phyloP scores from a whole-genome alignment of 2,113 vertebrate genomes.

The Suricata suricatta region DNA sequence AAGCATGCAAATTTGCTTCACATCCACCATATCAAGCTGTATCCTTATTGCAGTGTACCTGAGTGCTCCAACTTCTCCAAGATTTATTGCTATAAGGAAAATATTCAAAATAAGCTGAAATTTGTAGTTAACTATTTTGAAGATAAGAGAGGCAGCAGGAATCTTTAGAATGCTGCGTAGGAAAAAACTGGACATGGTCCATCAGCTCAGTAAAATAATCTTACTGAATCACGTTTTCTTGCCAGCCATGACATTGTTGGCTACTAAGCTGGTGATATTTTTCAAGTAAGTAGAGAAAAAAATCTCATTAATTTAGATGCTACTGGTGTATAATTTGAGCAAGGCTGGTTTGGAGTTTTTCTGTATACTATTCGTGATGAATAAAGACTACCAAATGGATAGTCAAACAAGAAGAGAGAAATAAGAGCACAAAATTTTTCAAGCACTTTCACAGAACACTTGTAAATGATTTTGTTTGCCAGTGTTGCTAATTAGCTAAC shows the following conservation, averaged over 20 bases:
- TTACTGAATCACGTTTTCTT: conserved; percentile 9
- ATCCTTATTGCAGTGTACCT: not conserved
- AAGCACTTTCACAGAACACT: not conserved
- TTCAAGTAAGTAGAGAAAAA: not conserved
- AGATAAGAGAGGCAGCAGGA: not conserved
- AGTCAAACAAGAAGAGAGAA: not conserved
- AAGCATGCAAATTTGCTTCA: not conserved
- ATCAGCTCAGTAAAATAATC: conserved; percentile 17
- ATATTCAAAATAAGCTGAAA: not conserved
- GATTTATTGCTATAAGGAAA: not conserved
- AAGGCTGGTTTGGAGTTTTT: not conserved
- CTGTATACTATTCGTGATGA: not conserved
- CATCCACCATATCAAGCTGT: not conserved
- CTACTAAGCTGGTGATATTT: not conserved
- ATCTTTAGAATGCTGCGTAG: not conserved
- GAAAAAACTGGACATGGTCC: not conserved
- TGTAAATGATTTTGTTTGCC: not conserved
- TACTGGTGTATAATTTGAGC: not conserved
- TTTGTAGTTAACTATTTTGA: conserved; percentile 11
- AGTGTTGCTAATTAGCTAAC: not conserved
- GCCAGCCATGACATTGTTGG: not conserved
- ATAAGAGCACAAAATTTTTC: not conserved
- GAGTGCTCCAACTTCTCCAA: not conserved
- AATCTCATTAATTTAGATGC: not conserved
- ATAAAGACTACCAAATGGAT: not conserved